These are phyloP conservation scores for Neotoxoptera formosana DNA, from an alignment of 1,140 invertebrate species.

Conservation along the genomic window DNA sequence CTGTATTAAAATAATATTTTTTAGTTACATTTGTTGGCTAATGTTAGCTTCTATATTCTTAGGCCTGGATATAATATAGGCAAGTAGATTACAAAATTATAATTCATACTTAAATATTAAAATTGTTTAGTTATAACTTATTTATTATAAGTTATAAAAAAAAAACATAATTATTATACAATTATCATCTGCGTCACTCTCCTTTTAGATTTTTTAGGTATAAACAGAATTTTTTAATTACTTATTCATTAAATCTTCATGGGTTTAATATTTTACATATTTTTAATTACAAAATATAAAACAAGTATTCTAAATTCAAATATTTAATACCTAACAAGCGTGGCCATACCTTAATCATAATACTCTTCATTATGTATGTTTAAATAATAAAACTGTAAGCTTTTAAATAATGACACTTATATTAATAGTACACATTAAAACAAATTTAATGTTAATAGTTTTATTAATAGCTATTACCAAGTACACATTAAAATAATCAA, in stretches of 20 bases:
- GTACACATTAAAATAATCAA: too few relatives aligned
- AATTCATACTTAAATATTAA: neutral
- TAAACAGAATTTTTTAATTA: neutral
- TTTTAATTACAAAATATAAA: neutral
- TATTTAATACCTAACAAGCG: neutral
- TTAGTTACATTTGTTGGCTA: neutral
- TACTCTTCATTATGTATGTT: neutral
- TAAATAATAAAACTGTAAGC: neutral
- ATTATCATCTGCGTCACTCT: neutral
- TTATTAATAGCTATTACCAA: too few relatives aligned
- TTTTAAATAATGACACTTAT: neutral
- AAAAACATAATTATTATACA: too few relatives aligned
- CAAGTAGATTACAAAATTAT: neutral
- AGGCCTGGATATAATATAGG: too few relatives aligned
- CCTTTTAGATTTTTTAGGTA: neutral
- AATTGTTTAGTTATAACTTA: neutral
- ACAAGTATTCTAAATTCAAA: too few relatives aligned
- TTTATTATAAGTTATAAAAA: too few relatives aligned
- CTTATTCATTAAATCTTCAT: neutral
- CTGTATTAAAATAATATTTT: neutral
- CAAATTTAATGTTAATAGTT: neutral
- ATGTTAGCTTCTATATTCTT: too few relatives aligned
- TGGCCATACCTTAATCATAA: neutral
- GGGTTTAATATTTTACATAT: neutral
- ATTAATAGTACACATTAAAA: neutral